Percentiles rank a stretch among this genome's conserved stretches.
Conservation (phyloP, 2,113 vertebrate species). For the Penelope pileata region DNA sequence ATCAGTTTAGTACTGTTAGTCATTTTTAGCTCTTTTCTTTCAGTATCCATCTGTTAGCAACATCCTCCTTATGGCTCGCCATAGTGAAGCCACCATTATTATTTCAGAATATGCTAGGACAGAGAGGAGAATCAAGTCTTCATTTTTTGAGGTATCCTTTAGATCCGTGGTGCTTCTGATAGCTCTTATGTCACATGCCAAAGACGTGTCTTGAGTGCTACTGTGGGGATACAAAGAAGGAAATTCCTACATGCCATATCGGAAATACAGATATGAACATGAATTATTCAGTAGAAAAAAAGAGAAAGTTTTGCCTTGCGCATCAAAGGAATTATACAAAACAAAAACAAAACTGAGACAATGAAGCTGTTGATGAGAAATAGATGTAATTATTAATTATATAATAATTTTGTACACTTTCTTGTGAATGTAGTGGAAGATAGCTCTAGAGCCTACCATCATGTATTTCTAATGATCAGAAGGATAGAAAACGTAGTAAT, state of each 20-base stretch:
- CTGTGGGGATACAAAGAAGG: not conserved
- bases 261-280: not conserved
- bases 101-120: not conserved
- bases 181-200: not conserved
- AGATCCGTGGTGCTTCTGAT: not conserved
- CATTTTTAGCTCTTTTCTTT: constrained; percentile 44
- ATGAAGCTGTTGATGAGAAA: not conserved
- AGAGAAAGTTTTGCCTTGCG: not conserved
- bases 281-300: not conserved
- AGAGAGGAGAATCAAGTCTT: not conserved
- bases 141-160: not conserved
- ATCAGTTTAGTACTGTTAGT: constrained; percentile 10
- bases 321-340: not conserved
- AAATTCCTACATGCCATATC: not conserved
- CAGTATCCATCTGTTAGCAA: constrained; percentile 42
- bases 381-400: not conserved
- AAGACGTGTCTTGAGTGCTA: not conserved
- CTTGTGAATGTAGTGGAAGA: not conserved
- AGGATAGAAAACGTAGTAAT: not conserved
- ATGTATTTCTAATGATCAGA: not conserved
- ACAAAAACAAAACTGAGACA: not conserved
- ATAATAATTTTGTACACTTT: not conserved
- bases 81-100: not conserved
- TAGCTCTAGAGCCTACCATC: not conserved
- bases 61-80: constrained; percentile 11